A percentile compares a stretch with the other conserved stretches of the same genome.
Evolutionary conservation across 2,797 vertebrate species (phyloP).

Genomic region (Xiphophorus birchmanni): DNA sequence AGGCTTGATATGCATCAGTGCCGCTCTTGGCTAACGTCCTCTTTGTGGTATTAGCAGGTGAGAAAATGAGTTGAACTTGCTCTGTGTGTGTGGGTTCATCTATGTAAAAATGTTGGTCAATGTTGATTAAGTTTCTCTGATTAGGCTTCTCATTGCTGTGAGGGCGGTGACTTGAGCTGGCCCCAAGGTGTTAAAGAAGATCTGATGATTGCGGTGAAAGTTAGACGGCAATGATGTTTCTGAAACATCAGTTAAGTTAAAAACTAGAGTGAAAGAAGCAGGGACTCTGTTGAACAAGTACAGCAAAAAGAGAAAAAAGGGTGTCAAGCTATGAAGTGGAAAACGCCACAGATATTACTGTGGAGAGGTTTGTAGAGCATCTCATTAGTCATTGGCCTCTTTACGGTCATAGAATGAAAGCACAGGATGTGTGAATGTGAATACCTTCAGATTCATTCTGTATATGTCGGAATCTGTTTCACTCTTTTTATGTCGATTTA

Average conservation of each 20-base stretch:
- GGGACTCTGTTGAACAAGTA: conserved; percentile 36
- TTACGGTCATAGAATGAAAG: conserved; percentile 39
- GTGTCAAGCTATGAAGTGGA: conserved; percentile 46
- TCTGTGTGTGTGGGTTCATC: conserved; percentile 2
- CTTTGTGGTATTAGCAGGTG: conserved; percentile 85
- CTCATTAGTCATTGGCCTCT: conserved; percentile 47
- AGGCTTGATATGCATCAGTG: conserved; percentile 76
- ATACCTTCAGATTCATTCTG: conserved; percentile 8
- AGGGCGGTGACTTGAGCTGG: conserved; percentile 51
- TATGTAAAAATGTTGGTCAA: background rate
- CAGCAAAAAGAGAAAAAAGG: conserved; percentile 23
- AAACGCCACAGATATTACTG: conserved; percentile 46
- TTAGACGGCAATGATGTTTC: conserved; percentile 59
- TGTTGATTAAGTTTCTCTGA: conserved; percentile 36
- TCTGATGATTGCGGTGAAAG: conserved; percentile 67
- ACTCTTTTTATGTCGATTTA: background rate
- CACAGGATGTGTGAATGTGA: conserved; percentile 39
- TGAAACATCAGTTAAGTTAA: conserved; percentile 64
- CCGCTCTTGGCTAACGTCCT: conserved; percentile 79
- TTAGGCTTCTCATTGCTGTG: conserved; percentile 51
- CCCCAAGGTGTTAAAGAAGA: conserved; percentile 59
- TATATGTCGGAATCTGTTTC: background rate
- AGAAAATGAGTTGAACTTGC: conserved; percentile 56
- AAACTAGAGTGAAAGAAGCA: conserved; percentile 30
- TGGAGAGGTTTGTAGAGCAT: conserved; percentile 32